Conservation (phyloP, 2,888 invertebrate species). For the Emmelina monodactyla region DNA sequence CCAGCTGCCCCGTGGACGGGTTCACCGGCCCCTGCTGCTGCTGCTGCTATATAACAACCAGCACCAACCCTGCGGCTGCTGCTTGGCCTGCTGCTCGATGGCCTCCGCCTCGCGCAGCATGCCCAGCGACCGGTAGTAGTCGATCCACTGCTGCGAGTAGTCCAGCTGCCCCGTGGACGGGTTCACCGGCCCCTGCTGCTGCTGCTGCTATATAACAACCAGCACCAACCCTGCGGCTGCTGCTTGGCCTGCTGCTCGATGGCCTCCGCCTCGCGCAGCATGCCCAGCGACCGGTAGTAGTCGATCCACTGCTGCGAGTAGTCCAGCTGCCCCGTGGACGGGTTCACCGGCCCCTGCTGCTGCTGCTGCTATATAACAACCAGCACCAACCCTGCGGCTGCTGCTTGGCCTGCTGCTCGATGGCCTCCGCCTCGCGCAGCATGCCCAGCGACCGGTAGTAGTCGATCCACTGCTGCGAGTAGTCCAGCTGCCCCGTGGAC, state of each 20-base stretch:
- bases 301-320: conserved; percentile 98
- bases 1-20: conserved; percentile 83
- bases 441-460: conserved; percentile 94
- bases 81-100: conserved; percentile 87
- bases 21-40: conserved; percentile 72
- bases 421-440: conserved; percentile 91
- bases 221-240: too few species aligned
- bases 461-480: conserved; percentile 97
- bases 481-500: conserved; percentile 87
- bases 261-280: conserved; percentile 92
- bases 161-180: conserved; percentile 86
- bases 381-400: too few species aligned
- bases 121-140: conserved; percentile 93
- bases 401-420: conserved; percentile 86
- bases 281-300: conserved; percentile 92
- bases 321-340: conserved; percentile 85
- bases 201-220: too few species aligned
- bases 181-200: conserved; percentile 72
- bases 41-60: too few species aligned
- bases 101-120: conserved; percentile 93
- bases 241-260: conserved; percentile 88
- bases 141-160: conserved; percentile 97
- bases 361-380: conserved; percentile 24
- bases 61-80: too few species aligned
- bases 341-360: conserved; percentile 73